Evolutionary conservation across 2,888 invertebrate genomes (phyloP), one percentile per base, ranked within the genome.

Genomic region (Drosophila stalkeri): DNA sequence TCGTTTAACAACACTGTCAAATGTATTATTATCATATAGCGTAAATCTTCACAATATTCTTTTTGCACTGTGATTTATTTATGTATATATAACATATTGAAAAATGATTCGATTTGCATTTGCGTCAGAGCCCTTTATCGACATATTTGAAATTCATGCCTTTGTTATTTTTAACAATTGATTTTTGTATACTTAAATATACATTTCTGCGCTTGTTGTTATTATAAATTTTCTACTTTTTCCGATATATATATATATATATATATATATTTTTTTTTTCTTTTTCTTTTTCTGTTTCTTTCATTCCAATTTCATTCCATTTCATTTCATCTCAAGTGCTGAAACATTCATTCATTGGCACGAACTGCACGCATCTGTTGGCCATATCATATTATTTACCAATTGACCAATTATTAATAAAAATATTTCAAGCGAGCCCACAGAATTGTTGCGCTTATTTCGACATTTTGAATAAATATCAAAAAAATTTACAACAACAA

Each of bases 321-420:
- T 69, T 70, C 54, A 64, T 75, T 77, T 39, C 52, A 59, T 73
- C 72, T 75, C 68, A 70, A 75, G 80, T 79, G 80, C 70, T 76
- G 73, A 82, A 82, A 82, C 75, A 82, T 82, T 80, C 82, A 82
- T 80, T 80, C 70, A 80, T 81, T 80, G 83, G 80, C 82, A 81
- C 80, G 80, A 81, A 81, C 80, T 81, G 80, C 80, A 81, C 80
- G 80, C 80, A 81, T 81, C 82, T 81, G 20, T 31, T n/a, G 8
- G 49, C 63, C 44, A 72, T 64, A 69, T 60, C 63, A 75, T 75
- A 69, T 75, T 74, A 75, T 75, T 69, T 61, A 69, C 75, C 75
- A 69, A 62, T 60, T 60, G 39, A 54, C 72, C 46, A 54, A 57
- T 46, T 64, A 59, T 56, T 66, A 66, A 74, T 71, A 70, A 55